A percentile compares a stretch with the other conserved stretches of the same genome.
These are phyloP conservation scores for Gallinago media DNA, from an alignment of 2,113 vertebrate species.

Conservation along the genomic window DNA sequence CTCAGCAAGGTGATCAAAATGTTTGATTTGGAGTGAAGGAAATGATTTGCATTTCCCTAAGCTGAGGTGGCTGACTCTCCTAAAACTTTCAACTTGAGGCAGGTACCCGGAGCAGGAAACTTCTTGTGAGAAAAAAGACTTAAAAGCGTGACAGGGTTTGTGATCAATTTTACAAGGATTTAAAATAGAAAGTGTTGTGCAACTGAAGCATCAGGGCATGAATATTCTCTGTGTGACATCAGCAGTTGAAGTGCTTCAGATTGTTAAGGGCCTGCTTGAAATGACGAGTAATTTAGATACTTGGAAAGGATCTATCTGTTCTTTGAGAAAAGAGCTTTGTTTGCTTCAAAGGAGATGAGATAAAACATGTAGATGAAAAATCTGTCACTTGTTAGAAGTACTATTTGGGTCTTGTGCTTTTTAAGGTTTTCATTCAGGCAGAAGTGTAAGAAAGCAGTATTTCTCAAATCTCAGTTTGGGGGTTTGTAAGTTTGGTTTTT, in stretches of 20 bases:
- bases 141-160: neutral
- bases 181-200: neutral
- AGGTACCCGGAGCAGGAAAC: neutral
- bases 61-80: neutral
- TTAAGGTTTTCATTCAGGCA: neutral
- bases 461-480: neutral
- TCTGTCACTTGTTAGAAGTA: neutral
- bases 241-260: neutral
- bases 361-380: neutral
- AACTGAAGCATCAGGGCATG: neutral
- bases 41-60: neutral
- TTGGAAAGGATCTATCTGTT: neutral
- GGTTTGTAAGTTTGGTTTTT: fast-evolving
- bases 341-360: neutral
- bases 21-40: neutral
- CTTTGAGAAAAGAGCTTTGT: neutral
- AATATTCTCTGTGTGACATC: neutral
- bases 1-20: neutral
- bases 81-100: neutral
- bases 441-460: neutral
- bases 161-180: neutral
- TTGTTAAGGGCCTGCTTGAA: neutral
- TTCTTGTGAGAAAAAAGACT: neutral
- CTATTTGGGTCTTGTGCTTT: neutral
- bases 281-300: neutral